phyloP scores from a whole-genome alignment of 2,113 vertebrate species.

The Microcebus ravelobensis region DNA sequence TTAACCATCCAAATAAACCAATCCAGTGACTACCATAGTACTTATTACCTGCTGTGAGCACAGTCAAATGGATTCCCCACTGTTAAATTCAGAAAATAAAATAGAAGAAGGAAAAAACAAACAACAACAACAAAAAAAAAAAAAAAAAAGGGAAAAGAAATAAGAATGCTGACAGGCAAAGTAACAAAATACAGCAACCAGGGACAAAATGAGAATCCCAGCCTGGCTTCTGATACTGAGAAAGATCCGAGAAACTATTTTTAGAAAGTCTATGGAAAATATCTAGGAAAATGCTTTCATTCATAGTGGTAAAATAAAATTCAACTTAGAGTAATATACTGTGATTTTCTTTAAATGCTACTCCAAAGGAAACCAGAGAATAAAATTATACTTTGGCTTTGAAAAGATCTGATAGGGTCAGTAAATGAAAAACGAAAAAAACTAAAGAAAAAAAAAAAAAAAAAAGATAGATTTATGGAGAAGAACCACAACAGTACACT shows the following conservation, averaged over 20 bases:
- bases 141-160: neutral
- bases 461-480: neutral
- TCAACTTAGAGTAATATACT: slow-evolving; percentile 50
- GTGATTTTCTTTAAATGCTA: slow-evolving; percentile 57
- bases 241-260: slow-evolving; percentile 39
- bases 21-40: slow-evolving; percentile 58
- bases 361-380: slow-evolving; percentile 38
- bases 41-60: slow-evolving; percentile 76
- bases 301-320: slow-evolving; percentile 54
- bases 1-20: slow-evolving; percentile 67
- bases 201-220: slow-evolving; percentile 21
- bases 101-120: neutral
- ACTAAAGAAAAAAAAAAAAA: neutral
- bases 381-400: slow-evolving; percentile 52
- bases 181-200: slow-evolving; percentile 43
- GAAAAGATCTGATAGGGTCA: slow-evolving; percentile 25
- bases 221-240: slow-evolving; percentile 44
- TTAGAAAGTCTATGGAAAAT: slow-evolving; percentile 60
- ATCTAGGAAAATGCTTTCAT: slow-evolving; percentile 59
- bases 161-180: neutral
- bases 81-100: slow-evolving; percentile 75
- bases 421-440: slow-evolving; percentile 26
- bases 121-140: neutral
- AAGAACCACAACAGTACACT: neutral
- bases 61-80: slow-evolving; percentile 74